These are phyloP conservation scores for Acromyrmex charruanus DNA, from an alignment of 1,140 invertebrate genomes.

Conservation along the genomic window DNA sequence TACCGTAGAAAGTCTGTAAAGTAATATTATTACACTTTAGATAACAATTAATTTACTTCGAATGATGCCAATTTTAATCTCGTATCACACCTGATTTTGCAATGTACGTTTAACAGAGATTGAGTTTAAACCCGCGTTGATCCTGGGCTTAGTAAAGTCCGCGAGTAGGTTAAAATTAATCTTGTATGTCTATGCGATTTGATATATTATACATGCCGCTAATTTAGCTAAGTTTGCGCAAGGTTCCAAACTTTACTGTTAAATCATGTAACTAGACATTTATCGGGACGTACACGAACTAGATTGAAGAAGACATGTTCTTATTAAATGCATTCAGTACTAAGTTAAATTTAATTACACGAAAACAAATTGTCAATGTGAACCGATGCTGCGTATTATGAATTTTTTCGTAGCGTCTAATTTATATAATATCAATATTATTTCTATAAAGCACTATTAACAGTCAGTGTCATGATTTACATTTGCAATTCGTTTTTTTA, in stretches of 20 bases:
- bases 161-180: conserved; percentile 59
- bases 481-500: no score
- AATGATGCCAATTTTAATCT: conserved; percentile 47
- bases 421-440: no score
- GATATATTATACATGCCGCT: conserved; percentile 61
- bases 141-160: conserved; percentile 42
- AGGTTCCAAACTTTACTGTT: conserved; percentile 63
- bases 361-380: no score
- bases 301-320: conserved; percentile 43
- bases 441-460: no score
- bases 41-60: conserved; percentile 42
- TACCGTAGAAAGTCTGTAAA: conserved; percentile 6
- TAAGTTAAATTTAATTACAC: conserved; percentile 28
- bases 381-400: no score
- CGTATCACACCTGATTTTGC: conserved; percentile 41
- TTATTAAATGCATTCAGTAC: conserved; percentile 42
- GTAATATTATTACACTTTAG: conserved; percentile 37
- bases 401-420: no score
- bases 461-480: no score
- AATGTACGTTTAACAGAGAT: conserved; percentile 45
- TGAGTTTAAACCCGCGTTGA: conserved; percentile 34
- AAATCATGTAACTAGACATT: conserved; percentile 64
- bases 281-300: background rate
- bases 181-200: conserved; percentile 49
- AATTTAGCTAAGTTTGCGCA: conserved; percentile 66